Evolutionary conservation across 1,140 invertebrate species (phyloP).

Genomic region (Marisa cornuarietis): DNA sequence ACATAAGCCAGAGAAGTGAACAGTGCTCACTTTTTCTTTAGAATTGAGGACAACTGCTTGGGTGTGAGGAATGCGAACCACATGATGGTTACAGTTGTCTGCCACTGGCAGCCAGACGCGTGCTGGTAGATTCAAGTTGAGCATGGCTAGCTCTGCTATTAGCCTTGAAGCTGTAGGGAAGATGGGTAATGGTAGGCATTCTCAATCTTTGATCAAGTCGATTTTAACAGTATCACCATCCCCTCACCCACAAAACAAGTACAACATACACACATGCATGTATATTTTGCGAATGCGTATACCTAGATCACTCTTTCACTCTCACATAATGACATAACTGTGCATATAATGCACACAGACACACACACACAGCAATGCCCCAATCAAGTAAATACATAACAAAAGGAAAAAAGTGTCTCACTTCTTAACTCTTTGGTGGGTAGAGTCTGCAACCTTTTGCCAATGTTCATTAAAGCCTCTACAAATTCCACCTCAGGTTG

Average conservation of each 20-base stretch:
- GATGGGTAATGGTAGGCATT: no score
- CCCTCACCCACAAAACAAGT: no score
- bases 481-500: conserved; percentile 88
- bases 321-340: no score
- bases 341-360: background rate
- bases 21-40: conserved; percentile 83
- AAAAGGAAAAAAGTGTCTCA: conserved; percentile 34
- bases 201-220: no score
- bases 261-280: no score
- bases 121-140: conserved; percentile 97
- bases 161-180: conserved; percentile 74
- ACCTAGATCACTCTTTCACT: no score
- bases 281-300: no score
- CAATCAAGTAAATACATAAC: background rate
- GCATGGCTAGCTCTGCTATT: conserved; percentile 87
- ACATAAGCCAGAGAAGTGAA: no score
- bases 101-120: conserved; percentile 93
- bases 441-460: conserved; percentile 87
- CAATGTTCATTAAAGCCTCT: conserved; percentile 85
- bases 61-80: conserved; percentile 91
- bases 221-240: no score
- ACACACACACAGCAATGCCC: background rate
- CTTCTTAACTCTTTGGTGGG: conserved; percentile 94
- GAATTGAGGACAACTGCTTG: conserved; percentile 97
- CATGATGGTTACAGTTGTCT: conserved; percentile 73